Evolutionary conservation across 1,140 invertebrate genomes (phyloP), one percentile per base, ranked within the genome.

Genomic region (Drosophila tristis): DNA sequence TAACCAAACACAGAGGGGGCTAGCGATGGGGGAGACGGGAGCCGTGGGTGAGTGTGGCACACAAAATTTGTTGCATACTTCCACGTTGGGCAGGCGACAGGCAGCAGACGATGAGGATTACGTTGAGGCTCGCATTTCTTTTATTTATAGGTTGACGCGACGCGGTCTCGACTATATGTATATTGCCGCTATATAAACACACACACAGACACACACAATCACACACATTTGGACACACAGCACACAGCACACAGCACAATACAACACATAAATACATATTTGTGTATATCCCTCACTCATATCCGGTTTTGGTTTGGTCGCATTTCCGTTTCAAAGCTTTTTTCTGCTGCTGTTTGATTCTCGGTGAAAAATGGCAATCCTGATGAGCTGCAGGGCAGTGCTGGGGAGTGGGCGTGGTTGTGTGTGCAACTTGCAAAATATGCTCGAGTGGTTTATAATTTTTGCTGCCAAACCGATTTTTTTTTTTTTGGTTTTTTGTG

Each of bases 361-460:
- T 62, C 78, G 56, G 64, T 77, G 64, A 82, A 82, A 74, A 64
- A 84, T 82, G 58, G 74, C 57, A 72, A 62, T 47, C 56, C 51
- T 65, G 61, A 44, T 35, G 29, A 35, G 47, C 16, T 5, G 20
- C n/a, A 26, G 25, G 54, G 44, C 16, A 26, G 29, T 20, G 57
- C 7, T 25, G 16, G 16, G 61, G 20, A 23, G 42, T 15, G 57
- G 26, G 8, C 39, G 20, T 31, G 55, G 56, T 51, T 61, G 20
- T 20, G 20, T 20, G 20, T 20, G 20, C 2, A 50, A 74, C 79
- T 82, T 74, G 70, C 78, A 77, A 82, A 82, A 82, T 82, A 82
- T 82, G 79, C 79, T 82, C 79, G 79, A 82, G 79, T 82, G 79
- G 79, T 82, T 82, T 82, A 78, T 82, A 82, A 82, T 81, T 82